Base-by-base conservation (phyloP, 2,113 vertebrate genomes). In the Petrocephalus microphthalmus region DNA sequence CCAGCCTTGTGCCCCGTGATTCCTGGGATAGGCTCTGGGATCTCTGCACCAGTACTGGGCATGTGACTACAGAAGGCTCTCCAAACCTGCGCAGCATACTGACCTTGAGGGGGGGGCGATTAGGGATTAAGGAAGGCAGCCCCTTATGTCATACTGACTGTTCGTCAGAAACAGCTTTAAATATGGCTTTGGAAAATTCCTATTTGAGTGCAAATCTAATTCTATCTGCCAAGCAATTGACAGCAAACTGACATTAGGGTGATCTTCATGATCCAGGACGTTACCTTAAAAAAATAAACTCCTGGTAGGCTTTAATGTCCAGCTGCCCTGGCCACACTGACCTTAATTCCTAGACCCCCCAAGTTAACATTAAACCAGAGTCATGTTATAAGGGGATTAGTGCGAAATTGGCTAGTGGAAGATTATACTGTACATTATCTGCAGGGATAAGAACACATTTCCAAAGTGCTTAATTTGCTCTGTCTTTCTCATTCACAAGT, bases 391-490 rank as follows among this genome's bases (percentile, higher is more conserved):
- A 92, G 89, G 90, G 91, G 92, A 92, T 93, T 94, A 91, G 88
- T 85, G n/a, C 19, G 84, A 88, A 67, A 88, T 54, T 88, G 64
- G 10, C 89, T 82, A 60, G 49, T 78, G 89, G 67, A 89, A 90
- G 89, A 92, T 92, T 91, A 92, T 87, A 93, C 87, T 67, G 89
- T 91, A 93, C 90, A 89, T 93, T 89, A 93, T 92, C 67, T 19
- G 56, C 85, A 88, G 82, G 90, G 89, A 91, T 90, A 82, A 91
- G 88, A 87, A 89, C 85, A 87, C 10, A 71, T 82, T 84, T 89
- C 56, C 88, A 7, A 47, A 89, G 89, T 87, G 89, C 91, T 92
- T 92, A 87, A 92, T 91, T 92, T 92, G 91, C 90, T 93, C 42
- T 1, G 83, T 64, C 57, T 45, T 91, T 87, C 33, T 74, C 87